These are phyloP conservation scores for Pygoscelis adeliae DNA, from an alignment of 2,113 vertebrate species.

Conservation along the genomic window DNA sequence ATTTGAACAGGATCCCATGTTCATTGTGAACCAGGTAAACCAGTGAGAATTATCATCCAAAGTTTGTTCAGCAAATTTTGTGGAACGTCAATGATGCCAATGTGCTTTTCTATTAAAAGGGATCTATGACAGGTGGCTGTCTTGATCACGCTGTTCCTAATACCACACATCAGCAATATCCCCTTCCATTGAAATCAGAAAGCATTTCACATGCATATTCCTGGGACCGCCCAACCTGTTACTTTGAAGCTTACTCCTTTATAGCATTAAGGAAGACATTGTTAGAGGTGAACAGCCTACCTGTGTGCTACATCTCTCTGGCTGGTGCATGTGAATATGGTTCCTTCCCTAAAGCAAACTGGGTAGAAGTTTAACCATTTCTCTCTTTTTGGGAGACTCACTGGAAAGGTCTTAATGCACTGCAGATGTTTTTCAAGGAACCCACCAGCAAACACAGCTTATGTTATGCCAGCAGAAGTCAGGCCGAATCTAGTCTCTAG, in stretches of 20 bases:
- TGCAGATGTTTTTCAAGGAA: not conserved
- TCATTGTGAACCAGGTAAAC: not conserved
- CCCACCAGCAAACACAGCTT: not conserved
- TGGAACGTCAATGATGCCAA: not conserved
- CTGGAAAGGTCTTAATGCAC: not conserved
- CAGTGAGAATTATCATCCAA: not conserved
- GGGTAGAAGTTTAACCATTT: not conserved
- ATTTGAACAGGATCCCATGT: not conserved
- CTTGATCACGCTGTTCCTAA: not conserved
- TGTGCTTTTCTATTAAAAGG: not conserved
- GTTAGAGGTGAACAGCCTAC: not conserved
- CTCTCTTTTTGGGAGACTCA: not conserved
- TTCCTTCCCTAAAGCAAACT: not conserved
- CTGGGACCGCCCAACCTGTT: not conserved
- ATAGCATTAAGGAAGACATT: not conserved
- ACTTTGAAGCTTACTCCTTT: not conserved
- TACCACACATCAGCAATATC: not conserved
- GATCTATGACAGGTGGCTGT: not conserved
- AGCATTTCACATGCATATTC: not conserved
- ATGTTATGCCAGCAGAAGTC: not conserved
- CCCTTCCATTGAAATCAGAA: not conserved
- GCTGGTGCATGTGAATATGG: not conserved
- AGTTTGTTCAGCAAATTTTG: not conserved
- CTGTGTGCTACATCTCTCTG: not conserved
- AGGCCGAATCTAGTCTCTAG: not conserved